These are phyloP conservation scores for Planococcus citri DNA, from an alignment of 1,140 invertebrate species.

Conservation along the genomic window DNA sequence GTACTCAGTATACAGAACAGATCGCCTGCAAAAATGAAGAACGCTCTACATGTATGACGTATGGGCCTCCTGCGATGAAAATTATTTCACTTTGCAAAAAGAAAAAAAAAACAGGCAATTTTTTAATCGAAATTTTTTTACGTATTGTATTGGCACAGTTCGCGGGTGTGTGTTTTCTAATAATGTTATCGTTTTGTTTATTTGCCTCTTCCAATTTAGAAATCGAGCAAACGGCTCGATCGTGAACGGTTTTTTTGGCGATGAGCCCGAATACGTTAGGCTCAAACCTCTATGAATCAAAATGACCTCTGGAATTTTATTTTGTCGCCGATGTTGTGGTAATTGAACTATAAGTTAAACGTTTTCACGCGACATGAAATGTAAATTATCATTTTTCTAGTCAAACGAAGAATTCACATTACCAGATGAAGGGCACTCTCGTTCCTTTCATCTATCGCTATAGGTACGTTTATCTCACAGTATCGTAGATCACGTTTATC, in stretches of 20 bases:
- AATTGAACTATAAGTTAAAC: conserved; percentile 8
- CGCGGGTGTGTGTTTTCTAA: not conserved
- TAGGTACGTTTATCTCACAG: too few relatives aligned
- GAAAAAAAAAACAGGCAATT: not conserved
- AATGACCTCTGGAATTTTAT: not conserved
- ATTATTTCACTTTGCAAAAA: not conserved
- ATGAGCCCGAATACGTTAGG: not conserved
- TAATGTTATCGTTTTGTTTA: not conserved
- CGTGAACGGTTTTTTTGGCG: not conserved
- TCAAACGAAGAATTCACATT: not conserved
- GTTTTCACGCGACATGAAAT: not conserved
- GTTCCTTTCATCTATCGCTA: too few relatives aligned
- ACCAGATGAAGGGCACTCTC: too few relatives aligned
- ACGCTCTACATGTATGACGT: too few relatives aligned
- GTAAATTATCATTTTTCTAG: not conserved
- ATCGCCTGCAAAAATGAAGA: too few relatives aligned
- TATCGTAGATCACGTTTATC: too few relatives aligned
- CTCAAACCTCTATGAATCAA: not conserved
- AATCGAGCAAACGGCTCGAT: not conserved
- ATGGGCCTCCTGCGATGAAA: not conserved
- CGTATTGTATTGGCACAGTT: not conserved
- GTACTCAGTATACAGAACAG: too few relatives aligned
- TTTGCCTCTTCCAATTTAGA: conserved; percentile 2
- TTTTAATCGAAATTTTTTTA: not conserved
- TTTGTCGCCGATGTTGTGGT: not conserved